phyloP scores from a whole-genome alignment of 2,888 invertebrate genomes.

The Leucophenga montana region DNA sequence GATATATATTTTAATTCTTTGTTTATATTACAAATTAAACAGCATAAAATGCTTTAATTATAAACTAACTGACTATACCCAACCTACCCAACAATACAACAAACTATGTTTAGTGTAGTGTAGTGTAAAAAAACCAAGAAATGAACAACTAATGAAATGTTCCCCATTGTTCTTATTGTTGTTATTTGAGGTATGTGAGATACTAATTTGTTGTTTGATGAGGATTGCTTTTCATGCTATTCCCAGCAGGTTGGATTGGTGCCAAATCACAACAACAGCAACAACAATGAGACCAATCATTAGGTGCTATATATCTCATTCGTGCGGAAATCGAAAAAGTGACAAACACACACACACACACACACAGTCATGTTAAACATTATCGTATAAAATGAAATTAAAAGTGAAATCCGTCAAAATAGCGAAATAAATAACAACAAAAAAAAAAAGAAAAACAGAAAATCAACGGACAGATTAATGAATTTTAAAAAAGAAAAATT shows the following conservation, averaged over 20 bases:
- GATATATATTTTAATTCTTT: too few species aligned
- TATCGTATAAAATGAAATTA: constrained; percentile 8
- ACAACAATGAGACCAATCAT: too few species aligned
- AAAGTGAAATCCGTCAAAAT: constrained; percentile 14
- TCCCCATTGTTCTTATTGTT: neutral
- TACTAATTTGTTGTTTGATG: too few species aligned
- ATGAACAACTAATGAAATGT: too few species aligned
- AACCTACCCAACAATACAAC: too few species aligned
- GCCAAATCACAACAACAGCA: neutral
- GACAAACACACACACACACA: neutral
- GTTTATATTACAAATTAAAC: too few species aligned
- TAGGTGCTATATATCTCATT: too few species aligned
- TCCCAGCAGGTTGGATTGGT: neutral
- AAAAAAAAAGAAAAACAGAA: neutral
- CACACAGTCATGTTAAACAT: neutral
- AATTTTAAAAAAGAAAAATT: too few species aligned
- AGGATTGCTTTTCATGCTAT: neutral
- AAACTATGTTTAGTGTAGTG: too few species aligned
- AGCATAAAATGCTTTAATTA: too few species aligned
- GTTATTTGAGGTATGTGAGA: neutral
- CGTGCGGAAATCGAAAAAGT: neutral
- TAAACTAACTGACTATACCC: too few species aligned
- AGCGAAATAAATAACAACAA: neutral
- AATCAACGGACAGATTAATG: neutral
- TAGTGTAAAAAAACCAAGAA: too few species aligned